phyloP scores from a whole-genome alignment of 2,797 vertebrate genomes.

The Eidolon dupreanum region DNA sequence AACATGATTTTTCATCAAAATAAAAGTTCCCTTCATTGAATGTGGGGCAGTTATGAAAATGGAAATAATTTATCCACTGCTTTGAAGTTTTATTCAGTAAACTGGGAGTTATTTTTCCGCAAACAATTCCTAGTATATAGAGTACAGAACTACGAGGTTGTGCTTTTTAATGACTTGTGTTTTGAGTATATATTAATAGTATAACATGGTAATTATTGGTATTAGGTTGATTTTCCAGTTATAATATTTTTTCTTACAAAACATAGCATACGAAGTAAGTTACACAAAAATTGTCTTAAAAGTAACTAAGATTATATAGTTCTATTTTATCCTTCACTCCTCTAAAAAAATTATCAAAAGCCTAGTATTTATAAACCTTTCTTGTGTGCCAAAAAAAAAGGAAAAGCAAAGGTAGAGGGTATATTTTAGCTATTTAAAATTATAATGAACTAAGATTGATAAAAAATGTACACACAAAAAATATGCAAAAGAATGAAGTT shows the following conservation, averaged over 20 bases:
- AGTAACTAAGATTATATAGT: background rate
- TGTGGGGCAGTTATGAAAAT: background rate
- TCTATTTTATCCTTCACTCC: background rate
- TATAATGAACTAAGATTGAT: background rate
- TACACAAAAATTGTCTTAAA: background rate
- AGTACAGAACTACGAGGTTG: background rate
- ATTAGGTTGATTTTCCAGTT: background rate
- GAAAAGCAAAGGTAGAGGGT: background rate
- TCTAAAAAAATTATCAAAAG: constrained; percentile 31
- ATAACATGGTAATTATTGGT: background rate
- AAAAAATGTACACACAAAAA: background rate
- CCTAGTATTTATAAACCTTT: constrained; percentile 29
- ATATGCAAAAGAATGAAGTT: background rate
- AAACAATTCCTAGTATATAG: background rate
- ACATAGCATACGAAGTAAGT: background rate
- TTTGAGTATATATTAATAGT: background rate
- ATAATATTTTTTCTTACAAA: background rate
- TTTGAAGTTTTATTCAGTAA: background rate
- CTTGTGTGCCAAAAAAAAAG: background rate
- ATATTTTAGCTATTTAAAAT: constrained; percentile 16
- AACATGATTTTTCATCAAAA: background rate
- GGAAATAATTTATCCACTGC: background rate
- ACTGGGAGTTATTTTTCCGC: background rate
- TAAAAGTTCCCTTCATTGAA: background rate
- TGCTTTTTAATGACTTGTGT: background rate